These are phyloP conservation scores for Cybosia mesomella DNA, from an alignment of 2,888 invertebrate species.

Conservation along the genomic window DNA sequence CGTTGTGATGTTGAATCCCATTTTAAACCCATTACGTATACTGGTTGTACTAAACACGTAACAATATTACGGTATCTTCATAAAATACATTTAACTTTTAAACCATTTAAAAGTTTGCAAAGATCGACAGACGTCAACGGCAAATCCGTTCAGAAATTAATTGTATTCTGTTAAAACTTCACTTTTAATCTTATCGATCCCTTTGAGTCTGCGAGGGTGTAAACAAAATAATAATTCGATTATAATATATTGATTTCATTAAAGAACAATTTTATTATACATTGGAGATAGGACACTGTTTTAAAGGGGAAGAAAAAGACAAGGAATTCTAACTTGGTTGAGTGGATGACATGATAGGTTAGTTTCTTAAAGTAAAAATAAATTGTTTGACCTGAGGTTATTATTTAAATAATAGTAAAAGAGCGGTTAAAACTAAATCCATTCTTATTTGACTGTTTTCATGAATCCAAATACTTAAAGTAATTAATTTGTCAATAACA, in stretches of 20 bases:
- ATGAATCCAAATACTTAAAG: too few relatives aligned
- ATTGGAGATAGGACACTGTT: neutral
- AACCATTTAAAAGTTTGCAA: conserved; percentile 47
- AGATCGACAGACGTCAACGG: conserved; percentile 50
- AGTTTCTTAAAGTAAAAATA: neutral
- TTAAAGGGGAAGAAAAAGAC: neutral
- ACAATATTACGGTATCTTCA: conserved; percentile 26
- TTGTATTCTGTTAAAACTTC: conserved; percentile 80
- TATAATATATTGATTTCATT: conserved; percentile 81
- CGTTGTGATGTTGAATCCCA: neutral
- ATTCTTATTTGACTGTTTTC: neutral
- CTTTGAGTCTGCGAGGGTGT: conserved; percentile 58
- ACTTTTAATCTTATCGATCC: conserved; percentile 82
- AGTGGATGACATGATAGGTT: neutral
- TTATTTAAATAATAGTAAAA: neutral
- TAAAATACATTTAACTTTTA: conserved; percentile 52
- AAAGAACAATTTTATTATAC: conserved; percentile 35
- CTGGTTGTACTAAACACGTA: neutral
- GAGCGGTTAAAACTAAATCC: neutral
- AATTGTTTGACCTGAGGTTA: neutral
- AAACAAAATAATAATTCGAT: conserved; percentile 79
- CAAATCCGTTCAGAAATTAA: conserved; percentile 69
- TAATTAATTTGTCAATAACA: too few relatives aligned
- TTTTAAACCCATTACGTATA: conserved; percentile 3
- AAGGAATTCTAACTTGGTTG: neutral